phyloP scores from a whole-genome alignment of 1,140 invertebrate species.

The Brachionus koreanus region DNA sequence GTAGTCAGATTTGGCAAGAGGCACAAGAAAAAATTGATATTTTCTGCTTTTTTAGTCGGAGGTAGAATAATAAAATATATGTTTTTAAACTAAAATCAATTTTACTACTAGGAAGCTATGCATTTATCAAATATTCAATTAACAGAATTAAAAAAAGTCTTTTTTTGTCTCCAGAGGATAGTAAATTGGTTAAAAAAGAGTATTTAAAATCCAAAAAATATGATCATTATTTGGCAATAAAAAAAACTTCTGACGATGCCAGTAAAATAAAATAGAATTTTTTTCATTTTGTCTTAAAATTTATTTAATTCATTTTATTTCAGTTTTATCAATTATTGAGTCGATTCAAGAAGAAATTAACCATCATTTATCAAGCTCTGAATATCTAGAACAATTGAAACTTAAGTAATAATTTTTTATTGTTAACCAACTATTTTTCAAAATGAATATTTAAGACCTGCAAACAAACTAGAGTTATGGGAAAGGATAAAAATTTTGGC shows the following conservation, averaged over 20 bases:
- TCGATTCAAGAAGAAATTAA: constrained; percentile 1
- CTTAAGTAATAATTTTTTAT: not conserved
- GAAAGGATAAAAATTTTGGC: constrained; percentile 27
- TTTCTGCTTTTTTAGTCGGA: not conserved
- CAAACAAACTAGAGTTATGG: constrained; percentile 24
- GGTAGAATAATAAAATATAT: not conserved
- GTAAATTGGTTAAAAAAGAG: not conserved
- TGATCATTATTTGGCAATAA: not conserved
- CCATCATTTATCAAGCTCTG: not conserved
- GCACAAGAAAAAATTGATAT: constrained; percentile 22
- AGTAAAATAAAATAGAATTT: not conserved
- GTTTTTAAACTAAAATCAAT: not conserved
- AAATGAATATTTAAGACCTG: not conserved
- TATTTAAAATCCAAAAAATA: not conserved
- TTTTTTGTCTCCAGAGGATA: not conserved
- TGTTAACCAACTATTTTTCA: not conserved
- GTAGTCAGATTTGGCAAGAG: not conserved
- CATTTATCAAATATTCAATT: not conserved
- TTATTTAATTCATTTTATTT: not conserved
- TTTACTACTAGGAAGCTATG: not conserved
- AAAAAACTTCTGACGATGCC: constrained; percentile 31
- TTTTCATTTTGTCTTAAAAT: not conserved
- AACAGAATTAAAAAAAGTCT: not conserved
- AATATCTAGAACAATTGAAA: constrained; percentile 29
- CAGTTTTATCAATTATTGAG: not conserved